Evolutionary conservation across 2,888 invertebrate genomes (phyloP).

Genomic region (Theretra japonica): DNA sequence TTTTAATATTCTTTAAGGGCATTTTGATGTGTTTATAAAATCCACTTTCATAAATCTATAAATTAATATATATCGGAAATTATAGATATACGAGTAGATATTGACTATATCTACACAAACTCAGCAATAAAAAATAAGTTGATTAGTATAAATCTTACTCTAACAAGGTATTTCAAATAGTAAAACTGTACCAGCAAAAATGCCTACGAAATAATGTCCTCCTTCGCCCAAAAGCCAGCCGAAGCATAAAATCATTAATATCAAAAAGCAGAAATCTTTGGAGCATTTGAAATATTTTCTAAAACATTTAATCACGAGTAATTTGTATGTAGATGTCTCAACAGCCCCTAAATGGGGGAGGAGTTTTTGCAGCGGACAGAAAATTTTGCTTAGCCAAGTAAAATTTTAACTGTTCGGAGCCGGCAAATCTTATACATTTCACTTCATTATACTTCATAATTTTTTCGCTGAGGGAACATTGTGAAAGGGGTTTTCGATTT

Average conservation of each 20-base stretch:
- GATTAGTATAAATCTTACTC: too few relatives aligned
- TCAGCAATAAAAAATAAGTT: too few relatives aligned
- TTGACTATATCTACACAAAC: too few relatives aligned
- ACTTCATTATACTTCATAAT: conserved; percentile 84
- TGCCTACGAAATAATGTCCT: too few relatives aligned
- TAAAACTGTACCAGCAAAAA: too few relatives aligned
- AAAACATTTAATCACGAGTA: conserved; percentile 85
- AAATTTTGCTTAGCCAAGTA: conserved; percentile 84
- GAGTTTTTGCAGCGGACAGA: conserved; percentile 83
- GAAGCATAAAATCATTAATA: conserved; percentile 80
- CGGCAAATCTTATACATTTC: conserved; percentile 83
- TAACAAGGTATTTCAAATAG: too few relatives aligned
- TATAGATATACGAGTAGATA: too few relatives aligned
- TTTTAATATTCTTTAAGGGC: too few relatives aligned
- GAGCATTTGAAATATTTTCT: conserved; percentile 84
- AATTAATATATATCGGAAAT: too few relatives aligned
- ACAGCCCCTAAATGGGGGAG: conserved; percentile 77
- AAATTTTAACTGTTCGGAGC: conserved; percentile 84
- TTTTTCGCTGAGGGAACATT: conserved; percentile 65
- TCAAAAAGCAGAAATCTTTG: conserved; percentile 81
- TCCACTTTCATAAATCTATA: too few relatives aligned
- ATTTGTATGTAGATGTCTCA: conserved; percentile 84
- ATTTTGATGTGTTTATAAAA: too few relatives aligned
- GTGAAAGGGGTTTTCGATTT: conserved; percentile 60
- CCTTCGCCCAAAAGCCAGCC: conserved; percentile 31